These are phyloP conservation scores for Tubulanus polymorphus DNA, from an alignment of 2,888 invertebrate species.

Conservation along the genomic window DNA sequence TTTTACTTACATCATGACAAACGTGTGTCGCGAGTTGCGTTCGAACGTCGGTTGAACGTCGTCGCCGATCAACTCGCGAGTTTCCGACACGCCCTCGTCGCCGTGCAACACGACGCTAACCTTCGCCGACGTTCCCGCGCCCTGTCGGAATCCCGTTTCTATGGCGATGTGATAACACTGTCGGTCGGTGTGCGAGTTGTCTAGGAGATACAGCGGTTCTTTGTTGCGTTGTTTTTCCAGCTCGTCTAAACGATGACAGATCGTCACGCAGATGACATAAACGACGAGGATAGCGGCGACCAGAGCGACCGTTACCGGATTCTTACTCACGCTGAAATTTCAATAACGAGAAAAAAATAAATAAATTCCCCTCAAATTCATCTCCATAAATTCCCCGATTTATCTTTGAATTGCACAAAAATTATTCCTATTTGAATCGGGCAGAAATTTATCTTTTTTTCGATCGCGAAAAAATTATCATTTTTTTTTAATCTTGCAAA, in stretches of 20 bases:
- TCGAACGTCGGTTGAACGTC: slow-evolving; percentile 44
- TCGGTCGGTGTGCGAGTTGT: slow-evolving; percentile 41
- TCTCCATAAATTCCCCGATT: no score
- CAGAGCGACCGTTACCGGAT: slow-evolving; percentile 35
- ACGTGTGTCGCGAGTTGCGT: slow-evolving; percentile 50
- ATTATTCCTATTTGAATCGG: no score
- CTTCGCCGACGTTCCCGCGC: slow-evolving; percentile 52
- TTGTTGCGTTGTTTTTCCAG: slow-evolving; percentile 37
- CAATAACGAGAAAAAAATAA: no score
- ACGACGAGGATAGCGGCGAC: slow-evolving; percentile 28
- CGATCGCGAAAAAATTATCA: no score
- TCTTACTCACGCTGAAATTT: slow-evolving; percentile 32
- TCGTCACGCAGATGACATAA: slow-evolving; percentile 33
- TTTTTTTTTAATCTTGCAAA: no score
- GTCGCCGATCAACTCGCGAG: slow-evolving; percentile 48
- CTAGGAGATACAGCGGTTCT: slow-evolving; percentile 35
- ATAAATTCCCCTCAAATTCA: no score
- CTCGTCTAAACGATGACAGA: slow-evolving; percentile 33
- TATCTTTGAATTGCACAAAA: no score
- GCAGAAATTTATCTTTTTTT: no score
- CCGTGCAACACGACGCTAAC: slow-evolving; percentile 54
- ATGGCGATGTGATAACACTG: slow-evolving; percentile 49
- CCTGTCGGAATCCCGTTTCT: slow-evolving; percentile 47
- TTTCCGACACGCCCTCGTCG: slow-evolving; percentile 53
- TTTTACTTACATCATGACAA: slow-evolving; percentile 52